phyloP scores from a whole-genome alignment of 2,113 vertebrate genomes.

The Trichechus manatus region DNA sequence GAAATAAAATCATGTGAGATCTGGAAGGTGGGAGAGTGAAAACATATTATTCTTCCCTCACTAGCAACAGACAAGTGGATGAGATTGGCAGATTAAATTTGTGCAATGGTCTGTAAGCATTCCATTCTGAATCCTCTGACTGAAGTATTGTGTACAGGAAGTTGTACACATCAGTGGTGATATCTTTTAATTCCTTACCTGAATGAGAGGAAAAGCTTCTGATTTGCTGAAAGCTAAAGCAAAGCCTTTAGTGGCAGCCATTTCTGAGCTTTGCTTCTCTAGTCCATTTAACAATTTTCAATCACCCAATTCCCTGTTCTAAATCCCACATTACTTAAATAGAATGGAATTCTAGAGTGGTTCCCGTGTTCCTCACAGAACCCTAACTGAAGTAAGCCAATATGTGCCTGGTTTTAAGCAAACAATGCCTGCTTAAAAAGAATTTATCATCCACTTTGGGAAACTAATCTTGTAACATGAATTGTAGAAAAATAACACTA shows the following conservation, averaged over 20 bases:
- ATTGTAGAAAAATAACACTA: background rate
- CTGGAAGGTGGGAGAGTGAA: background rate
- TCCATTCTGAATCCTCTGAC: background rate
- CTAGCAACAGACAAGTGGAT: background rate
- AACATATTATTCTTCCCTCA: background rate
- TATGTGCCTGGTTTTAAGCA: background rate
- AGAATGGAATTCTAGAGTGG: background rate
- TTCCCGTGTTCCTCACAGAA: background rate
- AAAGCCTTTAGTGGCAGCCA: background rate
- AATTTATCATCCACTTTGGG: background rate
- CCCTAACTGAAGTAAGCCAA: background rate
- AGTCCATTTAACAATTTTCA: background rate
- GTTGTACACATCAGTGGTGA: accelerated
- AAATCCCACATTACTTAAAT: background rate
- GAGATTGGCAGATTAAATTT: background rate
- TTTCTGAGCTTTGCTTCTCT: background rate
- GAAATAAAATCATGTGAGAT: background rate
- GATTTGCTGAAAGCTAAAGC: background rate
- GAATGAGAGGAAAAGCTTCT: background rate
- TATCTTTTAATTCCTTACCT: background rate
- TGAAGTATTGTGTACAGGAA: background rate
- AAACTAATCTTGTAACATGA: background rate
- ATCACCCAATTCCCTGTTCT: background rate
- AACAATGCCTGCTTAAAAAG: background rate
- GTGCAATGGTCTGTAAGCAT: background rate